Base-by-base conservation (phyloP, 2,797 vertebrate genomes). In the Sebastes diploproa region DNA sequence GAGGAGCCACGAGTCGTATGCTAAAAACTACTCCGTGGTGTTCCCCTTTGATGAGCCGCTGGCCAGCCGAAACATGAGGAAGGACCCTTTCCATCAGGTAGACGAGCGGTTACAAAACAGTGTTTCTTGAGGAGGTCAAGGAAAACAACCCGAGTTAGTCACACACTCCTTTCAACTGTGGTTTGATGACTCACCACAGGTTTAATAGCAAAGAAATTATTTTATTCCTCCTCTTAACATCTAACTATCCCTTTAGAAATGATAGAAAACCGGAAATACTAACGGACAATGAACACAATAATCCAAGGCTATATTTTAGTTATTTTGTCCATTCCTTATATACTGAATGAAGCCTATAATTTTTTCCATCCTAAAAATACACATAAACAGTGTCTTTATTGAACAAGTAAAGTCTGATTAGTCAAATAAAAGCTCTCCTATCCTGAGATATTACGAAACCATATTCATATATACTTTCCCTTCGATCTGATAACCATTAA, bases 1-100 rank as follows among this genome's bases (percentile, higher is more conserved):
- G 89, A 94, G 98, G 61, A 99, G 98, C 92, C 98, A 99, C 0
- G 98, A 99, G 92, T 97, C 98, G 0, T 99, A 99, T 0, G 97
- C 97, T 78, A 99, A 98, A 90, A 99, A 99, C 92, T 99, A 99
- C 89, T 97, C 98, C 0, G 93, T 99, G 0, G 97, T 97, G 27
- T 99, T 99, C 77, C 97, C 98, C 3, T 96, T 97, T 0, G 98
- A 99, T 0, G 98, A 99, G 88, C 98, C 98, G 0, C 95, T 99
- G 93, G 98, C 98, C 0, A 96, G 97, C 4, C 95, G 98, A 9
- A 98, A 98, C 74, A 88, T 96, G 95, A 96, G 98, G 93, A 97
- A 80, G 56, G 97, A 97, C 66, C 96, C 97, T 0, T 95, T 99
- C 81, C 95, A 99, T 0, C 88, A 98, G 97, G 98, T 98, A 90